phyloP scores from a whole-genome alignment of 2,797 vertebrate species.

The Gambusia yucatana region DNA sequence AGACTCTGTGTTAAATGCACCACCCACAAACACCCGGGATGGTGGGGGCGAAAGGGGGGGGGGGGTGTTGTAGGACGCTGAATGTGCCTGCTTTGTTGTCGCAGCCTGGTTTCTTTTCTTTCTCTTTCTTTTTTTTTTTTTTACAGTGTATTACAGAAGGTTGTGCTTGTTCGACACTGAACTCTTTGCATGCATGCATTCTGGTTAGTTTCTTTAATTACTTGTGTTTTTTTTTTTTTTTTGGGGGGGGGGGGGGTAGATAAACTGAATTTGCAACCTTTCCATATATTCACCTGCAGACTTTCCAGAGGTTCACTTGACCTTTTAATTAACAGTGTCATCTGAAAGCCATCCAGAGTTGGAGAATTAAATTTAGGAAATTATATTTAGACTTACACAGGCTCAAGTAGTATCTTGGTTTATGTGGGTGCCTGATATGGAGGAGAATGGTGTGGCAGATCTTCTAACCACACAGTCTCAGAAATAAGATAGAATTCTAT shows the following conservation, averaged over 20 bases:
- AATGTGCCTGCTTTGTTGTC: not conserved
- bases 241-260: too few relatives aligned
- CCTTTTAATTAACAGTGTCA: not conserved
- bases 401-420: not conserved
- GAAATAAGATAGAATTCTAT: not conserved
- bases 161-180: not conserved
- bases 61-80: not conserved
- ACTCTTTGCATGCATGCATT: not conserved
- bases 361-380: not conserved
- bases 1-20: slow-evolving; percentile 59
- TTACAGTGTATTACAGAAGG: not conserved
- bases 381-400: not conserved
- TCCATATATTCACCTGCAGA: not conserved
- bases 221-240: too few relatives aligned
- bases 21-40: slow-evolving; percentile 65
- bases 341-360: not conserved
- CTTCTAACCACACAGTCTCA: not conserved
- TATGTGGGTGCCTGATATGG: not conserved
- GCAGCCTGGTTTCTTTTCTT: not conserved
- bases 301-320: not conserved
- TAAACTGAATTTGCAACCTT: not conserved
- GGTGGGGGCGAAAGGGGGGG: not conserved
- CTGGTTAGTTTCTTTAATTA: not conserved
- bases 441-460: not conserved
- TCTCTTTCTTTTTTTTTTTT: not conserved